phyloP scores from a whole-genome alignment of 1,140 invertebrate species.

The Bombus difficillimus region DNA sequence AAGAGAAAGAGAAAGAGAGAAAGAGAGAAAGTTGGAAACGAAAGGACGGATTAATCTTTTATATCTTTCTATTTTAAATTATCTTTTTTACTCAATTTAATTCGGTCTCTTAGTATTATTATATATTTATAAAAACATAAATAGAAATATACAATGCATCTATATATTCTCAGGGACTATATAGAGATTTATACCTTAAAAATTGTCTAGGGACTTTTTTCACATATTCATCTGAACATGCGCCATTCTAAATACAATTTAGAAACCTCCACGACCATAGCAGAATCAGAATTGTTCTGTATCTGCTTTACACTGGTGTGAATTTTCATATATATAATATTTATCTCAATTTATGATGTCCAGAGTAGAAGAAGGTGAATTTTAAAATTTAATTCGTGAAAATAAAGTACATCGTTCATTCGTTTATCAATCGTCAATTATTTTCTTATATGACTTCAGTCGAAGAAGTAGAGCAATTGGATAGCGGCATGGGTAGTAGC shows the following conservation, averaged over 20 bases:
- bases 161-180: no score
- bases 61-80: not conserved
- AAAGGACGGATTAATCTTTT: not conserved
- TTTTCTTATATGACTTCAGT: constrained; percentile 68
- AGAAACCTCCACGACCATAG: not conserved
- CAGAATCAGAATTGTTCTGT: constrained; percentile 27
- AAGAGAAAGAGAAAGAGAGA: not conserved
- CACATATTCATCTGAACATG: no score
- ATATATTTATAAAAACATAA: not conserved
- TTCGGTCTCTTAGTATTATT: not conserved
- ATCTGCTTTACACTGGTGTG: constrained; percentile 5
- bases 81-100: not conserved
- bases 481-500: constrained; percentile 79
- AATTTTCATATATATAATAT: constrained; percentile 1
- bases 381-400: not conserved
- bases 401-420: not conserved
- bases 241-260: not conserved
- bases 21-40: not conserved
- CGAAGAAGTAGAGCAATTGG: constrained; percentile 74
- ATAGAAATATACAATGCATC: not conserved
- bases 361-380: not conserved
- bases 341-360: constrained; percentile 8
- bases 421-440: constrained; percentile 26
- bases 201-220: constrained; percentile 10
- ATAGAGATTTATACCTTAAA: not conserved